Evolutionary conservation across 2,797 vertebrate genomes (phyloP).

Genomic region (Momotus momota): DNA sequence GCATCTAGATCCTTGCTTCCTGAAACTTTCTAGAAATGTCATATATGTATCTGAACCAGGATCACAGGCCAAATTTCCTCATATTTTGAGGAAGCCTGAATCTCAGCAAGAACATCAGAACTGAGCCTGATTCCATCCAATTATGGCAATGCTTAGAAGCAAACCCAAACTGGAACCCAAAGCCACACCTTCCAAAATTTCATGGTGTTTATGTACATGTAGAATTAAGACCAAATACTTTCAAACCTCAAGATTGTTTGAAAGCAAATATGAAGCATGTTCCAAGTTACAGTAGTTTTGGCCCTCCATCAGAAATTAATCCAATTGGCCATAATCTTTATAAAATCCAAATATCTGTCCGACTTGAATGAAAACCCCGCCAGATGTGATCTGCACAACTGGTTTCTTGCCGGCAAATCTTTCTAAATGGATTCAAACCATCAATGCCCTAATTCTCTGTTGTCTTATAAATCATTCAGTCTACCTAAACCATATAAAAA

Average conservation of each 20-base stretch:
- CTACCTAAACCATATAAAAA: neutral
- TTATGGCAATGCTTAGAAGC: neutral
- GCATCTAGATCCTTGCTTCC: neutral
- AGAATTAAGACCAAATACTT: neutral
- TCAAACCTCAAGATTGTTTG: neutral
- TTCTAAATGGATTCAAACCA: neutral
- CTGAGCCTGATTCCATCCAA: neutral
- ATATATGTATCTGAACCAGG: neutral
- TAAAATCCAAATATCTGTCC: neutral
- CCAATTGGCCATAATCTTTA: neutral
- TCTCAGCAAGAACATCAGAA: neutral
- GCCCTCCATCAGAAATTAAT: conserved; percentile 26
- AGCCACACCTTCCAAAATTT: neutral
- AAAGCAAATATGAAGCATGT: neutral
- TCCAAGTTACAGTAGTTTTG: neutral
- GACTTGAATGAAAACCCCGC: neutral
- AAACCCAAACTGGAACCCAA: neutral
- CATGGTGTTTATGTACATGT: neutral
- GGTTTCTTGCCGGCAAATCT: neutral
- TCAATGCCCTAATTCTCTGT: rapidly evolving
- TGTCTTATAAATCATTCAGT: neutral
- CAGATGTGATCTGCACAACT: neutral
- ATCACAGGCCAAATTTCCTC: neutral
- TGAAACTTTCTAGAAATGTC: neutral
- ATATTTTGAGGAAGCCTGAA: neutral